These are phyloP conservation scores for Drosophila monieri DNA, from an alignment of 2,888 invertebrate genomes.

Conservation along the genomic window DNA sequence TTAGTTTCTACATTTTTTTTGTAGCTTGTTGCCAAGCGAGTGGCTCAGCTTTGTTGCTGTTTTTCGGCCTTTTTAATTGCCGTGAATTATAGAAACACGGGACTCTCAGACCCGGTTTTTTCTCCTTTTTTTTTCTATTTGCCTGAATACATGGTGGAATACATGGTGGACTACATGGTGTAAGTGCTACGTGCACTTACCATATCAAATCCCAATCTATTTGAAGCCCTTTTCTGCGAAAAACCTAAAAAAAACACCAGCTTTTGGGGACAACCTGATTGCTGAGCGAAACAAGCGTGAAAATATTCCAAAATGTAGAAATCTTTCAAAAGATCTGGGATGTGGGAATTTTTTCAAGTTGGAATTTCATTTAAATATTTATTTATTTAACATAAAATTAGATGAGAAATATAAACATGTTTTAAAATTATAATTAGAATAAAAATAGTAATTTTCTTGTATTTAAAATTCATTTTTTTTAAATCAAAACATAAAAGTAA, in stretches of 20 bases:
- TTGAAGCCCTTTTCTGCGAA: conserved; percentile 14
- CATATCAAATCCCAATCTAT: conserved; percentile 3
- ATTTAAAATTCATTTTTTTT: no score
- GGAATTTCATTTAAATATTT: no score
- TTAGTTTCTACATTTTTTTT: conserved; percentile 47
- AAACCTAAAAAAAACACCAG: background rate
- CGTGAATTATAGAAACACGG: conserved; percentile 67
- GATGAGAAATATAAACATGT: no score
- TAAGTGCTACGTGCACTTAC: conserved; percentile 5
- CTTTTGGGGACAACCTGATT: background rate
- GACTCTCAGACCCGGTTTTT: conserved; percentile 30
- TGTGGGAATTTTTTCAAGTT: no score
- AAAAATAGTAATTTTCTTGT: no score
- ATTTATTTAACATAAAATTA: no score
- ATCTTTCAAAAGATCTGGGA: background rate
- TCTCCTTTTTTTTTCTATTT: conserved; percentile 2
- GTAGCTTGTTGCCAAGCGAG: conserved; percentile 63
- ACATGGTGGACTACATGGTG: no score
- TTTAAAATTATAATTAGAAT: no score
- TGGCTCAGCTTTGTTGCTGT: conserved; percentile 42
- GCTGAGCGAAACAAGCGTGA: conserved; percentile 8
- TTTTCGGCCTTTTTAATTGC: conserved; percentile 61
- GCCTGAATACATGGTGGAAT: background rate
- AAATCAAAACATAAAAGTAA: no score
- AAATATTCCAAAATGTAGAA: conserved; percentile 3